A percentile compares a stretch with the other conserved stretches of the same genome.
Conservation (phyloP, 2,888 invertebrate species). For the Melipona beecheii region DNA sequence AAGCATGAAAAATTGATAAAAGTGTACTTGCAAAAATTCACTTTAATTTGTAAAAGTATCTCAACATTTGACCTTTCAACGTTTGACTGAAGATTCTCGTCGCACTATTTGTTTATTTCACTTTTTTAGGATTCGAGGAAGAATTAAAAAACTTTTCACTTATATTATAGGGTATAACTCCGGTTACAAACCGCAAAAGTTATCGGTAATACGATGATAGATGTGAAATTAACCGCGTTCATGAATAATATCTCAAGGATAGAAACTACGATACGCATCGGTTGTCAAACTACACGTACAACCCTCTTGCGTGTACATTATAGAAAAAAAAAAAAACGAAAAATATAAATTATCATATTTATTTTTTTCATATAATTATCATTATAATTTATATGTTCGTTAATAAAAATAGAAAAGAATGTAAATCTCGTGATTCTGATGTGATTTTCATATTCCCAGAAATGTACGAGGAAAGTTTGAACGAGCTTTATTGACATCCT, state of each 20-base stretch:
- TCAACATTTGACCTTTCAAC: background rate
- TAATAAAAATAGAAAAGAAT: no score
- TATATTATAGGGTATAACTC: background rate
- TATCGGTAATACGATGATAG: background rate
- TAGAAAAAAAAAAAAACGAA: background rate
- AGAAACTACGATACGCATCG: background rate
- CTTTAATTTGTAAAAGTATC: no score
- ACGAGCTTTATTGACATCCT: slow-evolving; percentile 1
- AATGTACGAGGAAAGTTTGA: background rate
- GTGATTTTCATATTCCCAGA: background rate
- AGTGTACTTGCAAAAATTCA: no score
- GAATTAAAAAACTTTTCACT: background rate
- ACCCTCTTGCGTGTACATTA: background rate
- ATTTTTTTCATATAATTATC: background rate
- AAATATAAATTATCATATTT: background rate
- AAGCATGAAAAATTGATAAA: no score
- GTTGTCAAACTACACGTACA: slow-evolving; percentile 7
- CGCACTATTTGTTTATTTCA: background rate
- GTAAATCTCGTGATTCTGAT: no score
- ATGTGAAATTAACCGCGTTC: slow-evolving; percentile 2
- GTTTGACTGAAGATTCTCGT: background rate
- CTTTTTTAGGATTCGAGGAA: background rate
- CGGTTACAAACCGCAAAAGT: background rate
- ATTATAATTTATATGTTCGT: background rate
- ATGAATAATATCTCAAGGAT: slow-evolving; percentile 28